Conservation (phyloP, 2,797 vertebrate genomes). For the Galago senegalensis region DNA sequence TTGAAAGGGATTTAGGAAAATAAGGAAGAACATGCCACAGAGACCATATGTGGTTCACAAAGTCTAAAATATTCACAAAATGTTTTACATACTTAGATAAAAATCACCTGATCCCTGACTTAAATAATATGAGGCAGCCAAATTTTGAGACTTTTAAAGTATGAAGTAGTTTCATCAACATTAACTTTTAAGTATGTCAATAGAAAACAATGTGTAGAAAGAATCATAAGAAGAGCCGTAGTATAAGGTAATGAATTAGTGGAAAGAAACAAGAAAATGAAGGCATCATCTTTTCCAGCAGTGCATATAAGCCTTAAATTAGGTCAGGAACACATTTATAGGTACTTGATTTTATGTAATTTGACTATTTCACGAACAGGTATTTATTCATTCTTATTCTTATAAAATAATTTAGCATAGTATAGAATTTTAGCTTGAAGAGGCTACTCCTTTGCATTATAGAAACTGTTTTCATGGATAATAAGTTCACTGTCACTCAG, state of each 20-base stretch:
- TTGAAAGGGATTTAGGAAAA: background rate
- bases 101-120: background rate
- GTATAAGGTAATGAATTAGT: background rate
- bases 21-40: background rate
- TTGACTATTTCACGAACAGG: background rate
- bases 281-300: background rate
- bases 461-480: background rate
- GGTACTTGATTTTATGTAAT: background rate
- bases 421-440: slow-evolving; percentile 29
- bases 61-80: background rate
- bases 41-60: background rate
- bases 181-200: background rate
- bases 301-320: background rate
- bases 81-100: slow-evolving; percentile 32
- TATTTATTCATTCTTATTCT: background rate
- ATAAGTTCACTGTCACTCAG: background rate
- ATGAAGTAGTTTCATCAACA: background rate
- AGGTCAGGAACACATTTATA: background rate
- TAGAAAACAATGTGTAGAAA: background rate
- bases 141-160: slow-evolving; percentile 4
- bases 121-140: background rate
- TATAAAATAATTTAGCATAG: background rate
- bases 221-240: background rate
- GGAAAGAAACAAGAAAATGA: background rate
- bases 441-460: background rate